These are phyloP conservation scores for Melopsittacus undulatus DNA, from an alignment of 2,797 vertebrate species.

Conservation along the genomic window DNA sequence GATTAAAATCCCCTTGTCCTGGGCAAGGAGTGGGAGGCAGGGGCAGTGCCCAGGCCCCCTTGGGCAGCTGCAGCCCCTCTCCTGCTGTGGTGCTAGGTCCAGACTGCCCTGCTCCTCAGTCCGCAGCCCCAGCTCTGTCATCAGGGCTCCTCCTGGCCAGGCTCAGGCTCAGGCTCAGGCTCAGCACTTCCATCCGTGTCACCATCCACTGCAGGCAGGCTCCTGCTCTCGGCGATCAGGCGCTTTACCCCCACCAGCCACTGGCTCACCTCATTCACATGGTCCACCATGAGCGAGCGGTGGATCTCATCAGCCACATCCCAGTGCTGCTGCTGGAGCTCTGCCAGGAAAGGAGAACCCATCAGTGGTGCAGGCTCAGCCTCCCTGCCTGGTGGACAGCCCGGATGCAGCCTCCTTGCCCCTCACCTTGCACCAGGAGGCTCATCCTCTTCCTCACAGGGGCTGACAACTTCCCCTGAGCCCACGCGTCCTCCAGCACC, in stretches of 20 bases:
- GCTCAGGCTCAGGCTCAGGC: rapidly evolving
- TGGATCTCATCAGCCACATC: slow-evolving; percentile 90
- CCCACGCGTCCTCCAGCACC: slow-evolving; percentile 87
- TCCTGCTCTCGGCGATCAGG: slow-evolving; percentile 88
- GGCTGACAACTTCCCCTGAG: slow-evolving; percentile 82
- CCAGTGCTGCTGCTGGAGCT: slow-evolving; percentile 82
- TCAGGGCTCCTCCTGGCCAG: not conserved
- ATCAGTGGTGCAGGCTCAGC: rapidly evolving
- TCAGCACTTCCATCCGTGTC: rapidly evolving
- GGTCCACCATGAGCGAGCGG: slow-evolving; percentile 92
- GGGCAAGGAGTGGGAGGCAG: not conserved
- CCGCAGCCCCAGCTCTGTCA: not conserved
- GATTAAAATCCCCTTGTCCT: slow-evolving; percentile 25
- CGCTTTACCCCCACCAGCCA: slow-evolving; percentile 97
- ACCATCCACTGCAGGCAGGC: slow-evolving; percentile 62
- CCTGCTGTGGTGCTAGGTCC: not conserved
- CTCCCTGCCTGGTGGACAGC: rapidly evolving
- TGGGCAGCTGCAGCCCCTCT: not conserved
- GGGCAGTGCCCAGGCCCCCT: not conserved
- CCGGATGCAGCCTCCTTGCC: rapidly evolving
- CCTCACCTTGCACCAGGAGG: slow-evolving; percentile 82
- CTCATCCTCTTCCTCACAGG: slow-evolving; percentile 88
- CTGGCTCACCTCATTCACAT: slow-evolving; percentile 93
- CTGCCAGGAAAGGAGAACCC: slow-evolving; percentile 63
- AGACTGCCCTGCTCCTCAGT: not conserved